These are phyloP conservation scores for Manis javanica DNA, from an alignment of 2,797 vertebrate species.

Conservation along the genomic window DNA sequence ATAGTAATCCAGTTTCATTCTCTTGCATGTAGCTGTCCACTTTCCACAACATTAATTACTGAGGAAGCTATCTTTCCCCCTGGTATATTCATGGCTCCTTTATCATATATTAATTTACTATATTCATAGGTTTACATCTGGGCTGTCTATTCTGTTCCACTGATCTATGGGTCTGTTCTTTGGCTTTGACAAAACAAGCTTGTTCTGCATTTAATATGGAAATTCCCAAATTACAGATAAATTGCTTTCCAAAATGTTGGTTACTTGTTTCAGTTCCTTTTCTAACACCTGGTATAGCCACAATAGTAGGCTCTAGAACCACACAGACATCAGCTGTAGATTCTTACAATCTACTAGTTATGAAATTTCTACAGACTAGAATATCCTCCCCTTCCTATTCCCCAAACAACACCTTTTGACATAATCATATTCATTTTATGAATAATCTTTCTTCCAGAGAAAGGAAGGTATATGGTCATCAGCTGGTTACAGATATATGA, in stretches of 20 bases:
- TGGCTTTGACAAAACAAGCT: neutral
- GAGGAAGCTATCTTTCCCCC: too few species aligned
- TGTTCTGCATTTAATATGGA: neutral
- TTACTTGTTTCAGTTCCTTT: neutral
- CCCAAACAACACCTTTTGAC: neutral
- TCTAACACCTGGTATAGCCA: neutral
- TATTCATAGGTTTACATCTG: too few species aligned
- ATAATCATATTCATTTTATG: neutral
- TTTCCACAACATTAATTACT: too few species aligned
- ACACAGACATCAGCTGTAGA: neutral
- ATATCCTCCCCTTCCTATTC: neutral
- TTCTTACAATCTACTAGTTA: neutral
- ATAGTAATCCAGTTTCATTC: too few species aligned
- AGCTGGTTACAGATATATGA: neutral
- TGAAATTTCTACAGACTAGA: neutral
- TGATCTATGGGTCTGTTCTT: neutral
- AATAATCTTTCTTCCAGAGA: conserved; percentile 22
- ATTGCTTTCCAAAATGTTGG: neutral
- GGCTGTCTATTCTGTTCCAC: too few species aligned
- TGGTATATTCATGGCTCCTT: too few species aligned
- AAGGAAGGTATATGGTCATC: neutral
- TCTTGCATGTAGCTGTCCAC: too few species aligned
- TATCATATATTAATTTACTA: too few species aligned
- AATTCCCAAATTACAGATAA: neutral
- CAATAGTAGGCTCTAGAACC: neutral